Evolutionary conservation across 2,797 vertebrate species (phyloP).

Genomic region (Buceros bicornis): DNA sequence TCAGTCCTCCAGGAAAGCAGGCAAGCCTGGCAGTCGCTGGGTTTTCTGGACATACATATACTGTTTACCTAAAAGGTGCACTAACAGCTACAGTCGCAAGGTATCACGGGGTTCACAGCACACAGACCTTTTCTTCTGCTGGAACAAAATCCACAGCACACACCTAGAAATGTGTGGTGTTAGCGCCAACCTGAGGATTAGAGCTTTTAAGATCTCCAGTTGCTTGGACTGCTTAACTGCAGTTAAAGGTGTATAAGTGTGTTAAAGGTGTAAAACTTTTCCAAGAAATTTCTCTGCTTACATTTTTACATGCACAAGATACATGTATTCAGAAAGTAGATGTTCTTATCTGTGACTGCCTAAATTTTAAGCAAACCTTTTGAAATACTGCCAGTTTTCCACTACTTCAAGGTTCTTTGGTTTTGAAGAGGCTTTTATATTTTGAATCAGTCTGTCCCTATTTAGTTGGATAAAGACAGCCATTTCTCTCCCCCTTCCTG

Average conservation of each 20-base stretch:
- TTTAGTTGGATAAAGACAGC: background rate
- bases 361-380: background rate
- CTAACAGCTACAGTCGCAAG: background rate
- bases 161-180: background rate
- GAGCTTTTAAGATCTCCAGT: background rate
- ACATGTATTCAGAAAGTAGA: fast-evolving
- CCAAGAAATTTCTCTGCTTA: background rate
- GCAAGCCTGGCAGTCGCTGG: background rate
- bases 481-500: background rate
- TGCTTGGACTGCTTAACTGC: background rate
- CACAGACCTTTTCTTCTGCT: background rate
- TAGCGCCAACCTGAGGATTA: background rate
- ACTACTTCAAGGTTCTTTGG: background rate
- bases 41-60: background rate
- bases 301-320: background rate
- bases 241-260: background rate
- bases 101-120: background rate
- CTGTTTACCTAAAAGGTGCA: background rate
- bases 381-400: background rate
- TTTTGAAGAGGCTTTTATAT: background rate
- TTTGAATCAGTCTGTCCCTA: background rate
- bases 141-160: background rate
- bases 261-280: background rate
- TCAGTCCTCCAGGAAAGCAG: background rate
- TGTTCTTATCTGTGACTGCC: fast-evolving